Evolutionary conservation across 2,797 vertebrate species (phyloP).

Genomic region (Dallia pectoralis): DNA sequence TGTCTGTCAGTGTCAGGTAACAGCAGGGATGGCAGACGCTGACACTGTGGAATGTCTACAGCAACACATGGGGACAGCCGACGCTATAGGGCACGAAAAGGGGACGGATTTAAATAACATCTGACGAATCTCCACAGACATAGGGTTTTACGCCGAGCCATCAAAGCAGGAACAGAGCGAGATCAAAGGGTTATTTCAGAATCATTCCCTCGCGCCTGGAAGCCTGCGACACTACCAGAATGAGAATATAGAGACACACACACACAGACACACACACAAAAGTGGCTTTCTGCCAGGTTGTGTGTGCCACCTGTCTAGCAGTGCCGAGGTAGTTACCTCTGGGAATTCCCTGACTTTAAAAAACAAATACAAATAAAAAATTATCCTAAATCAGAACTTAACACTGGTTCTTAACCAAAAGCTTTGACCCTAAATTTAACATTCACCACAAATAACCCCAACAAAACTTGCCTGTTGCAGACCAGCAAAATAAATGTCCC

Average conservation of each 20-base stretch:
- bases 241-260: constrained; percentile 56
- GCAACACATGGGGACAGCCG: constrained; percentile 17
- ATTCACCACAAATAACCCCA: too few species aligned
- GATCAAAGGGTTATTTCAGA: constrained; percentile 58
- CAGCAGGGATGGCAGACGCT: constrained; percentile 3
- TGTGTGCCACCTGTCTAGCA: background rate
- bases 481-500: too few species aligned
- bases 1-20: constrained; percentile 45
- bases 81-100: constrained; percentile 1
- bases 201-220: constrained; percentile 46
- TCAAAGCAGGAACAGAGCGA: background rate
- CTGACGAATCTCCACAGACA: constrained; percentile 45
- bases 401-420: too few species aligned
- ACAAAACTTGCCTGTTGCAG: too few species aligned
- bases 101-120: constrained; percentile 49
- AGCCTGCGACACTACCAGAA: constrained; percentile 52
- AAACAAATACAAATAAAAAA: too few species aligned
- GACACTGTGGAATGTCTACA: background rate
- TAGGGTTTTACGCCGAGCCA: background rate
- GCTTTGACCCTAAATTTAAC: too few species aligned
- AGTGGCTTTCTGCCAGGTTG: background rate
- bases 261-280: constrained; percentile 30
- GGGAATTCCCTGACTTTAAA: background rate
- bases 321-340: background rate
- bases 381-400: too few species aligned